Conservation (phyloP, 1,140 invertebrate genomes). For the Ephestia elutella region DNA sequence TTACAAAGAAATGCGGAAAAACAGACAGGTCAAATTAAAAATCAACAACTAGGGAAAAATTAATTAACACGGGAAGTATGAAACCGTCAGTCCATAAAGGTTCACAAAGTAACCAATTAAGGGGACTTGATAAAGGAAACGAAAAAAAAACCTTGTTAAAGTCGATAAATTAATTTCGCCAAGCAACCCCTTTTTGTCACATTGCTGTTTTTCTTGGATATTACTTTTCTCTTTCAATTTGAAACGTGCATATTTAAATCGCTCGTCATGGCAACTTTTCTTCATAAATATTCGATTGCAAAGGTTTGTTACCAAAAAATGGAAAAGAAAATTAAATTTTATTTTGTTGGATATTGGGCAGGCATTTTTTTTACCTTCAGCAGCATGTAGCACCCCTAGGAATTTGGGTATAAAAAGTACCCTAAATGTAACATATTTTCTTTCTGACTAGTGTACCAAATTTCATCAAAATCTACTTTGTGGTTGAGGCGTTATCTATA, state of each 20-base stretch:
- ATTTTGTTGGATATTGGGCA: background rate
- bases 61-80: slow-evolving; percentile 43
- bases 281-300: background rate
- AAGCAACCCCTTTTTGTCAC: slow-evolving; percentile 32
- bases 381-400: background rate
- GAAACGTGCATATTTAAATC: slow-evolving; percentile 3
- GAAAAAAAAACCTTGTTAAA: slow-evolving; percentile 37
- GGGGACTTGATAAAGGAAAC: slow-evolving; percentile 39
- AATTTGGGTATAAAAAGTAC: too few relatives aligned
- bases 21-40: slow-evolving; percentile 5
- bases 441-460: too few relatives aligned
- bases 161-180: slow-evolving; percentile 45
- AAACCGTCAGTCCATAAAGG: slow-evolving; percentile 30
- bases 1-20: background rate
- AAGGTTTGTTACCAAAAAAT: background rate
- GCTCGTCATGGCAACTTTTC: background rate
- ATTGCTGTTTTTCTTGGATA: slow-evolving; percentile 28
- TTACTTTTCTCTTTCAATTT: slow-evolving; percentile 3
- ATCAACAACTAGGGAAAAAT: slow-evolving; percentile 8
- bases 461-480: too few relatives aligned
- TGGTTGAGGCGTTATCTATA: too few relatives aligned
- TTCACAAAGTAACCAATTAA: slow-evolving; percentile 42
- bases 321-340: background rate
- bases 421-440: too few relatives aligned
- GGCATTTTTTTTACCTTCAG: background rate